phyloP scores from a whole-genome alignment of 1,140 invertebrate species.

The Drosophila ananassae region DNA sequence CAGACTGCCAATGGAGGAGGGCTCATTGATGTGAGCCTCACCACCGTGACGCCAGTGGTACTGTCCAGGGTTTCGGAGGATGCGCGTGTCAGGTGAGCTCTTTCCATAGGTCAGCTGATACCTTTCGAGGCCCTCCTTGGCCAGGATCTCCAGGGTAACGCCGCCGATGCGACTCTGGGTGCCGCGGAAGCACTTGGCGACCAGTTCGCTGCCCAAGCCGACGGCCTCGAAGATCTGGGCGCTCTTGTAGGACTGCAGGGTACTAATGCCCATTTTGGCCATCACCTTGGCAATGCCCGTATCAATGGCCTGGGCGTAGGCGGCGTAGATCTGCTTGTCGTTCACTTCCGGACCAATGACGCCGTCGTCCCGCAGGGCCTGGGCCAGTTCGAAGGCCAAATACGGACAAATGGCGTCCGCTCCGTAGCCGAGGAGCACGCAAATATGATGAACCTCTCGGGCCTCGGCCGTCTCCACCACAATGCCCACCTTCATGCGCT shows the following conservation, averaged over 20 bases:
- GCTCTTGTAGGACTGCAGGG: conserved; percentile 99
- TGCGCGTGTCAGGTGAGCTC: conserved; percentile 89
- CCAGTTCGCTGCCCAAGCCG: conserved; percentile 95
- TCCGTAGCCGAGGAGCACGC: conserved; percentile 97
- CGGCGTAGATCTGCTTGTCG: conserved; percentile 93
- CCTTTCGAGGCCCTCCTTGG: conserved; percentile 93
- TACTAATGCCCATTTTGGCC: conserved; percentile 99
- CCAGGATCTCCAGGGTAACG: conserved; percentile 94
- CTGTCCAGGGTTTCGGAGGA: conserved; percentile 96
- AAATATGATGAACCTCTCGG: conserved; percentile 98
- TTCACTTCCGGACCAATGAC: conserved; percentile 90
- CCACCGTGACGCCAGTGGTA: conserved; percentile 99
- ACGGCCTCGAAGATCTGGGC: conserved; percentile 99
- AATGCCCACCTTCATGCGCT: conserved; percentile 97
- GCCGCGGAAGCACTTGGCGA: conserved; percentile 97
- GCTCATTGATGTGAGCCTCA: conserved; percentile 99
- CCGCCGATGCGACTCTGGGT: conserved; percentile 98
- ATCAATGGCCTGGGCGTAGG: conserved; percentile 87
- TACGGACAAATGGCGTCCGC: conserved; percentile 99
- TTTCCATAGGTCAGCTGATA: conserved; percentile 92
- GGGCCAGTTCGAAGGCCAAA: conserved; percentile 96
- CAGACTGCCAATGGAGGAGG: conserved; percentile 95
- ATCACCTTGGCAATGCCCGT: conserved; percentile 94
- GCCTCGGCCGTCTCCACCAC: conserved; percentile 97
- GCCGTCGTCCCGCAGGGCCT: conserved; percentile 91